These are phyloP conservation scores for Aphyosemion australe DNA, from an alignment of 2,113 vertebrate genomes.

Conservation along the genomic window DNA sequence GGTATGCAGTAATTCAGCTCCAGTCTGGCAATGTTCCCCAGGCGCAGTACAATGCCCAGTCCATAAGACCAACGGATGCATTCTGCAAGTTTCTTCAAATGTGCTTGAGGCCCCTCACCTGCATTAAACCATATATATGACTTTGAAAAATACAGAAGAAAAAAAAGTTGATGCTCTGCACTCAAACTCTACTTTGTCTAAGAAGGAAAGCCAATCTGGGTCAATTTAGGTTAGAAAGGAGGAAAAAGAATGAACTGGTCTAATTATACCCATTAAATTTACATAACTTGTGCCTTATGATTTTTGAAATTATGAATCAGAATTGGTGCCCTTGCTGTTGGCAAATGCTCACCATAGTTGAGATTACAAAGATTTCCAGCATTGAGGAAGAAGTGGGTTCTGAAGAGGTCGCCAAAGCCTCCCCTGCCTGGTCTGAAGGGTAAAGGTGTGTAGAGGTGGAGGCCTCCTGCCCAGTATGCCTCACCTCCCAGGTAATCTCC, in stretches of 20 bases:
- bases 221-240: no score
- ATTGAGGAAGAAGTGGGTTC: conserved; percentile 97
- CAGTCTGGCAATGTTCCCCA: conserved; percentile 94
- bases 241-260: no score
- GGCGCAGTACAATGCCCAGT: conserved; percentile 87
- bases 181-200: background rate
- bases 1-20: conserved; percentile 98
- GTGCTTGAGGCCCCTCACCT: conserved; percentile 92
- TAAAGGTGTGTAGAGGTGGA: conserved; percentile 94
- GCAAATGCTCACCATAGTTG: conserved; percentile 86
- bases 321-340: background rate
- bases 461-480: conserved; percentile 92
- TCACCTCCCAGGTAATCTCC: conserved; percentile 97
- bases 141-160: background rate
- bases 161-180: background rate
- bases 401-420: conserved; percentile 94
- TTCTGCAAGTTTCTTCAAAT: conserved; percentile 89
- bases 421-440: conserved; percentile 93
- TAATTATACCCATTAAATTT: no score
- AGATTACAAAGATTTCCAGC: conserved; percentile 97
- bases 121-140: conserved; percentile 4
- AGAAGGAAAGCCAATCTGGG: no score
- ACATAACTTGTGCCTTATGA: no score
- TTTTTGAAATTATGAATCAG: background rate
- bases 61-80: conserved; percentile 97